Base-by-base conservation (phyloP, 2,113 vertebrate genomes). In the Cyanoderma ruficeps region DNA sequence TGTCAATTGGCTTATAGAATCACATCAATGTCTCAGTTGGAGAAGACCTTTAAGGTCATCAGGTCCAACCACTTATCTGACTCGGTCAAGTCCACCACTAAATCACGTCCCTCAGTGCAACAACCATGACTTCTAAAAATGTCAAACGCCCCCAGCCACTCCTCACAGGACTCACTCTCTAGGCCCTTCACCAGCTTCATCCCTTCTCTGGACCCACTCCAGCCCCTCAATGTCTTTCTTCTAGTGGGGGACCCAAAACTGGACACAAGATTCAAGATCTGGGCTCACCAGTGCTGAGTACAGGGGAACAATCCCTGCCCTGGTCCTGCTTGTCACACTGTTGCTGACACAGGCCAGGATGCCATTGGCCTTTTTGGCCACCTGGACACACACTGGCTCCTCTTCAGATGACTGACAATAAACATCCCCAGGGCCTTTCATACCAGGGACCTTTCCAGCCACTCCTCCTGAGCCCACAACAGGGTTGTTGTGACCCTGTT, bases 391-490 rank as follows among this genome's bases (percentile, higher is more conserved):
- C 21, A 5, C 7, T 20, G 41, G 47, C 39, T n/a, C 47, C 5
- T 3, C 6, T 47, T 55, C 56, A 70, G n/a, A 39, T 6, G 2
- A 12, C n/a, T 61, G 33, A n/a, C 18, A 87, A 37, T 9, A 28
- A 61, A 17, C 41, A 87, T 28, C 10, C 39, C 18, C n/a, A 13
- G 15, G 19, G 30, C 44, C 14, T 33, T 39, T 46, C 39, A 31
- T 23, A 60, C 5, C 83, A 60, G 46, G 27, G 27, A 28, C 33
- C 39, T 39, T n/a, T 30, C 39, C 55, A 78, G 64, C 15, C 47
- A 19, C 33, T n/a, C 46, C 22, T 60, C 39, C 28, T 0, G 0
- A 39, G 55, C 7, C 18, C 10, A 39, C 39, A 39, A 39, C 39
- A 39, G 19, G n/a, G 33, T 3, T 47, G 15, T 13, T 87, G 47